These are phyloP conservation scores for Acanthurus tractus DNA, from an alignment of 2,797 vertebrate genomes.

Conservation along the genomic window DNA sequence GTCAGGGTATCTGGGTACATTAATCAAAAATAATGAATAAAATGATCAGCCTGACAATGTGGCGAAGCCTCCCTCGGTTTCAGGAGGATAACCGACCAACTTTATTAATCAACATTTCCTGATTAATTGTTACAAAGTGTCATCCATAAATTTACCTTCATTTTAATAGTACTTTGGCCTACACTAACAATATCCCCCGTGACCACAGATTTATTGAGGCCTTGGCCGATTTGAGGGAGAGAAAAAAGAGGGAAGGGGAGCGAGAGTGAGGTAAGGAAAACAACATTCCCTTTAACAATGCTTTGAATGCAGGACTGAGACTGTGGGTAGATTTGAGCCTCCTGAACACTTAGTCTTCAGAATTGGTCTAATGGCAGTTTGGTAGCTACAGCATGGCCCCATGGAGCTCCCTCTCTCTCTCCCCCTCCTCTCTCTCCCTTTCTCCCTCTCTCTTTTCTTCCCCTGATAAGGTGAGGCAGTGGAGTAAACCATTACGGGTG, in stretches of 20 bases:
- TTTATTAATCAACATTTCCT: slow-evolving; percentile 99
- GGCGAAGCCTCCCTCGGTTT: slow-evolving; percentile 93
- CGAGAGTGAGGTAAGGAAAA: slow-evolving; percentile 61
- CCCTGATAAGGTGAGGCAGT: slow-evolving; percentile 92
- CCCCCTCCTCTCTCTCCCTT: slow-evolving; percentile 33
- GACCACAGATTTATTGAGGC: slow-evolving; percentile 98
- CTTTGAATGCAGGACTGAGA: slow-evolving; percentile 80
- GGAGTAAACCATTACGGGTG: slow-evolving; percentile 98
- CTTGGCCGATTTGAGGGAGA: slow-evolving; percentile 82
- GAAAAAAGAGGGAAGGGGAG: slow-evolving; percentile 23
- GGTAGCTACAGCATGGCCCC: slow-evolving; percentile 64
- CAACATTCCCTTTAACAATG: slow-evolving; percentile 68
- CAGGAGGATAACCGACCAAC: slow-evolving; percentile 98
- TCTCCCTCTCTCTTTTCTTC: slow-evolving; percentile 44
- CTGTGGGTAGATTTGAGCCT: slow-evolving; percentile 67
- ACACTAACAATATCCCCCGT: slow-evolving; percentile 98
- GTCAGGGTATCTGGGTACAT: slow-evolving; percentile 96
- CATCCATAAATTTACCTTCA: slow-evolving; percentile 96
- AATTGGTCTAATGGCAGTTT: slow-evolving; percentile 77
- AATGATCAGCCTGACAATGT: slow-evolving; percentile 99
- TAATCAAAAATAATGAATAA: slow-evolving; percentile 99
- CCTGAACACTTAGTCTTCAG: slow-evolving; percentile 75
- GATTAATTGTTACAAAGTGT: slow-evolving; percentile 99
- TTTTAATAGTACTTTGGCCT: slow-evolving; percentile 96
- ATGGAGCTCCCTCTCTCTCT: slow-evolving; percentile 59